Conservation (phyloP, 2,113 vertebrate species). For the Crocuta crocuta region DNA sequence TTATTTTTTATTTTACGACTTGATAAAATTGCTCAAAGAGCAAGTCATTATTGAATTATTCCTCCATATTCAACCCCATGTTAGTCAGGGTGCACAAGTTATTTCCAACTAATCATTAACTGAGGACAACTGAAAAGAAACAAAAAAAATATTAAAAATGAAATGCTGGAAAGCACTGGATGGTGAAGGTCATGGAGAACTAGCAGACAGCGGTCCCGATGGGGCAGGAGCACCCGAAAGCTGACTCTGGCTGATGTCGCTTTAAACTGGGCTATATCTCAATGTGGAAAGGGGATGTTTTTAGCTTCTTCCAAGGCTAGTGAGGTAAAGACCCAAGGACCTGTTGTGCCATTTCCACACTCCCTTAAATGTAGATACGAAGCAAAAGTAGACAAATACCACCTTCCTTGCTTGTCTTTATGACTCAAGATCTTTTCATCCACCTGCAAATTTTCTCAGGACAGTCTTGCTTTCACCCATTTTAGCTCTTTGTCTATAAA, state of each 20-base stretch:
- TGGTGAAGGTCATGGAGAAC: too few relatives aligned
- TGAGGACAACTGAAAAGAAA: not conserved
- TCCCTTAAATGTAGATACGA: rapidly evolving
- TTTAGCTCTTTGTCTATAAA: not conserved
- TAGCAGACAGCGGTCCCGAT: too few relatives aligned
- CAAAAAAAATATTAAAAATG: not conserved
- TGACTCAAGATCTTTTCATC: not conserved
- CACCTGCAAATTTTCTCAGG: rapidly evolving
- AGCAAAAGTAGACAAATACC: too few relatives aligned
- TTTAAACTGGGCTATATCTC: not conserved
- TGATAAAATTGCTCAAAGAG: not conserved
- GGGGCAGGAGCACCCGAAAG: too few relatives aligned
- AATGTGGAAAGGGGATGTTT: rapidly evolving
- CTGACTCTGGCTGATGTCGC: not conserved
- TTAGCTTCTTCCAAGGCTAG: not conserved
- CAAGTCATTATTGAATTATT: not conserved
- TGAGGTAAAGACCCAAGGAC: not conserved
- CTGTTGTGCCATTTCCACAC: rapidly evolving
- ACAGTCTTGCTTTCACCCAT: too few relatives aligned
- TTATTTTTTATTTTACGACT: not conserved
- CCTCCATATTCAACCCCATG: not conserved
- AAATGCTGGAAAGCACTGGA: too few relatives aligned
- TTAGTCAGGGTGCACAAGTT: not conserved
- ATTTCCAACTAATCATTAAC: not conserved
- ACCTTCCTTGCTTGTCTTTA: too few relatives aligned